Base-by-base conservation (phyloP, 1,140 invertebrate species). In the Ylistrum balloti region DNA sequence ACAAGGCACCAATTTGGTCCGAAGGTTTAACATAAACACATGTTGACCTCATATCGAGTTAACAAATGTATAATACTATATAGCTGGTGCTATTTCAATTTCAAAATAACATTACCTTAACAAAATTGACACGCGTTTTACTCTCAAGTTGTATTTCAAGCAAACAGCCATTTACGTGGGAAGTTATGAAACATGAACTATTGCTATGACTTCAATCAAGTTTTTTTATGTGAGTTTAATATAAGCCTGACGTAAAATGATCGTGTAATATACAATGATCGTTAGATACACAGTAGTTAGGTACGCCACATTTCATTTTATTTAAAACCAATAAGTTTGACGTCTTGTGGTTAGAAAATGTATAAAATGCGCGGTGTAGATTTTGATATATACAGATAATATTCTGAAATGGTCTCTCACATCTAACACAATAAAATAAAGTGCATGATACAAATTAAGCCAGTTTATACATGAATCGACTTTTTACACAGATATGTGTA, bases 391-490 rank as follows among this genome's bases (percentile, higher is more conserved):
- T 22, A 22, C 22, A 11, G 45, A n/a, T 74, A 74, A 74, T 74
- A n/a, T 74, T 22, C 17, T 74, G 28, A 28, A 74, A 74, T 74
- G 1, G n/a, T 74, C 17, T 28, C 56, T 38, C 22, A 28, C 56
- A 74, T 28, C n/a, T 28, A 17, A n/a, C n/a, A 74, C 56, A 74
- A 74, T 74, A 74, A 74, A 74, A 74, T 74, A 74, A 74, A 74
- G 56, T 74, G 56, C 56, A 74, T 74, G 56, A 74, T 74, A 74
- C 56, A 74, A 74, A 74, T 74, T 74, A 74, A 74, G 5, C 22
- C n/a, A n/a, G n/a, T 74, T 74, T 74, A 74, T 28, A n/a, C 56
- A n/a, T 74, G 20, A 74, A 74, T 74, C 22, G 3, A 74, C 56
- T n/a, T 74, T 74, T 74, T 74, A 74, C 56, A 5, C n/a, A 74